Conservation (phyloP, 2,888 invertebrate species). For the Ochropacha duplaris region DNA sequence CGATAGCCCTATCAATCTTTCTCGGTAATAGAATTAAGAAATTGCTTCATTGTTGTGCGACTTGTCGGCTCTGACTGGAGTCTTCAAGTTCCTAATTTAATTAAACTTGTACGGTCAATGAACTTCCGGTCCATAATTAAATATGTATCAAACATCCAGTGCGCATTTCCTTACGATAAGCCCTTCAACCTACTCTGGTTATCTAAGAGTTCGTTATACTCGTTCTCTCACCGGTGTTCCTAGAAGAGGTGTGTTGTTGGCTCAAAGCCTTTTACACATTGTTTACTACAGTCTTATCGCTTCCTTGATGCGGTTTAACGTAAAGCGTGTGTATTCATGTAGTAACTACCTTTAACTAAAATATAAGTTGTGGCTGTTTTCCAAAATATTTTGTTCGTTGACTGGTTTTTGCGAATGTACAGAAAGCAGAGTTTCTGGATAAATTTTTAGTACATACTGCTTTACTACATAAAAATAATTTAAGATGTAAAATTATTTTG, state of each 20-base stretch:
- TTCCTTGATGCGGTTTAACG: constrained; percentile 29
- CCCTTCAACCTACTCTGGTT: constrained; percentile 23
- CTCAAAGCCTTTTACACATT: constrained; percentile 40
- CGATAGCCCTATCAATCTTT: constrained; percentile 67
- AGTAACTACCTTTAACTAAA: no score
- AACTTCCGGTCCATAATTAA: constrained; percentile 25
- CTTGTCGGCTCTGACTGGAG: constrained; percentile 15
- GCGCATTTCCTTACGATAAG: constrained; percentile 32
- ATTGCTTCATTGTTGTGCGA: constrained; percentile 49
- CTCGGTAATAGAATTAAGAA: constrained; percentile 44
- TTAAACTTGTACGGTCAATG: constrained; percentile 36
- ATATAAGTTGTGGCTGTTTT: no score
- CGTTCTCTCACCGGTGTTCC: constrained; percentile 23
- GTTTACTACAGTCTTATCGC: constrained; percentile 59
- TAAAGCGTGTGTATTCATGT: background rate
- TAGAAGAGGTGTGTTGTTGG: constrained; percentile 21
- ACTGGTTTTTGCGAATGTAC: background rate
- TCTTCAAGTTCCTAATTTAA: constrained; percentile 29
- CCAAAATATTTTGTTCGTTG: no score
- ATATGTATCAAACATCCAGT: constrained; percentile 11
- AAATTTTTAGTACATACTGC: no score
- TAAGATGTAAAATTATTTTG: no score
- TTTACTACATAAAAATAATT: no score
- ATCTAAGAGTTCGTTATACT: constrained; percentile 31
- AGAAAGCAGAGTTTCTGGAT: no score